Evolutionary conservation across 2,113 vertebrate genomes (phyloP).

Genomic region (Gallinago jamesoni): DNA sequence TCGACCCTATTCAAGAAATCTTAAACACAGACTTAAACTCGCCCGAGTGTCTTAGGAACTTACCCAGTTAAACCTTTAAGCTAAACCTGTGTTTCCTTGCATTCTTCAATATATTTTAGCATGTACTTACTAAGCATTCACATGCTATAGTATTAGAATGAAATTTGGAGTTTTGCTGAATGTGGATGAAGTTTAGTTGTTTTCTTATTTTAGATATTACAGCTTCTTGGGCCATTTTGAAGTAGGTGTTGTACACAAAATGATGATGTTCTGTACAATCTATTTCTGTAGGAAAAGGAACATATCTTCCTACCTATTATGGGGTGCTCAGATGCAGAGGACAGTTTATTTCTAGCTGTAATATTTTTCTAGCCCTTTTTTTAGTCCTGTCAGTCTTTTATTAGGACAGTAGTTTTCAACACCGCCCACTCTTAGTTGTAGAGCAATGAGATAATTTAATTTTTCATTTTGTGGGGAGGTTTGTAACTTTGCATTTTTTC

Average conservation of each 20-base stretch:
- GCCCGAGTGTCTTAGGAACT: not conserved
- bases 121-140: not conserved
- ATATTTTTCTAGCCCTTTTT: slow-evolving; percentile 10
- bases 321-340: slow-evolving; percentile 7
- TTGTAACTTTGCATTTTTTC: not conserved
- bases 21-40: not conserved
- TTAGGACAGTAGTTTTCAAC: slow-evolving; percentile 52
- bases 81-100: not conserved
- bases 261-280: not conserved
- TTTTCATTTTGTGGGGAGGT: not conserved
- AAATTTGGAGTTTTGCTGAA: not conserved
- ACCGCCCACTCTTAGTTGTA: slow-evolving; percentile 3
- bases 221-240: not conserved
- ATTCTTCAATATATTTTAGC: not conserved
- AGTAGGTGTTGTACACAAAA: slow-evolving; percentile 40
- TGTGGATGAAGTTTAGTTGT: not conserved
- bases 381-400: slow-evolving; percentile 45
- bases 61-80: not conserved
- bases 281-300: slow-evolving; percentile 31
- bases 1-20: not conserved
- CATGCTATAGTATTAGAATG: not conserved
- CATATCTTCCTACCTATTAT: slow-evolving; percentile 51
- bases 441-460: not conserved
- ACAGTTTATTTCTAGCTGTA: slow-evolving; percentile 51
- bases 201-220: slow-evolving; percentile 1